Evolutionary conservation across 2,888 invertebrate genomes (phyloP), one percentile per base, ranked within the genome.

Genomic region (Lypha dubia): DNA sequence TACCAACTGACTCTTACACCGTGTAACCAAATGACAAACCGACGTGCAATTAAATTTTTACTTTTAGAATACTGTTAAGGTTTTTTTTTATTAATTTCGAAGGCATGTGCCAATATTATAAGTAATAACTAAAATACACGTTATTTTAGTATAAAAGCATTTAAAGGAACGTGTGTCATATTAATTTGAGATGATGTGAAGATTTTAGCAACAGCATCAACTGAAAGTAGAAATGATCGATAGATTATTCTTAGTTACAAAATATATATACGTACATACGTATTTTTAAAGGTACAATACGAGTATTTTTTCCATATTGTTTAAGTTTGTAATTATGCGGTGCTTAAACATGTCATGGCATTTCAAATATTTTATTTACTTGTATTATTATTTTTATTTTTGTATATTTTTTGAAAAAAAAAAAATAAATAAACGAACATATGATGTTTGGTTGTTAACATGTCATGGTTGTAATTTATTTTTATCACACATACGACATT

Each of bases 261-360:
- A 32, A 22, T 38, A 11, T 3, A 7, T 38, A 32, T 32, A 32
- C 32, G 7, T 32, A 32, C 32, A 32, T 32, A 32, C 20, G n/a
- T 22, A 13, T 35, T 22, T 49, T 22, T 11, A 9, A 24, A 58
- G 22, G 20, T 56, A 41, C n/a, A n/a, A n/a, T n/a, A n/a, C n/a
- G n/a, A n/a, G n/a, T 28, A 13, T 62, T 70, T 70, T 53, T 6
- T 70, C 24, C 46, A 56, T 71, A 63, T 38, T 81, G 81, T n/a
- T 17, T 56, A 79, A 24, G 68, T 65, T 65, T 35, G 63, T 83
- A 83, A 75, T 75, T 79, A 65, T 83, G 79, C 58, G 68, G 79
- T 75, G 58, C 13, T 70, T 63, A 75, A 83, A 79, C 83, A 77
- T 83, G 83, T 83, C 79, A 83, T 74, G 74, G 83, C 79, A 79